Conservation (phyloP, 2,888 invertebrate species). For the Rugalucina vietnamica region DNA sequence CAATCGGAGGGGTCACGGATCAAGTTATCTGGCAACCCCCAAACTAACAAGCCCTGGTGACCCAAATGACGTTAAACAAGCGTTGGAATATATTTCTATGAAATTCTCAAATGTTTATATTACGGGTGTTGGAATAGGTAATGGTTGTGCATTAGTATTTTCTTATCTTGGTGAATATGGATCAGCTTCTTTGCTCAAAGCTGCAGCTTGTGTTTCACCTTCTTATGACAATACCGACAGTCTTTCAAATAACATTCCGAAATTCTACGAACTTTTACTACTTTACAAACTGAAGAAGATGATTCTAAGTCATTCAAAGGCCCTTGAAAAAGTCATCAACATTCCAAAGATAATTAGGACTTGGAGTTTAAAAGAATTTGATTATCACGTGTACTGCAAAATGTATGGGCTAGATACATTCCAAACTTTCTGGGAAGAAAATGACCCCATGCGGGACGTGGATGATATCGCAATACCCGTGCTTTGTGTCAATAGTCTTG, state of each 20-base stretch:
- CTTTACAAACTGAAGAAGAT: conserved; percentile 70
- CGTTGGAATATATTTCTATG: conserved; percentile 74
- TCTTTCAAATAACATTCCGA: conserved; percentile 64
- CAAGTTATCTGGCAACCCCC: conserved; percentile 75
- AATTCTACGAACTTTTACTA: conserved; percentile 72
- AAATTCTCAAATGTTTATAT: conserved; percentile 70
- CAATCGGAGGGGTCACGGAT: conserved; percentile 79
- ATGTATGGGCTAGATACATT: conserved; percentile 62
- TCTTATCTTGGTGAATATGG: conserved; percentile 82
- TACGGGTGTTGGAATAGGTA: conserved; percentile 75
- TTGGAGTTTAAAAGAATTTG: conserved; percentile 73
- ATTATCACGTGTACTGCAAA: conserved; percentile 75
- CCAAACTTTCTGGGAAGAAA: conserved; percentile 78
- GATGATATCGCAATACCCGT: conserved; percentile 81
- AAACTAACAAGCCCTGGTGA: conserved; percentile 78
- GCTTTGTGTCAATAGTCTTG: conserved; percentile 78
- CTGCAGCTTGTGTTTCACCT: conserved; percentile 77
- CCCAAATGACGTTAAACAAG: conserved; percentile 76
- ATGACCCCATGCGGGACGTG: conserved; percentile 81
- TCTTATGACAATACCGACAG: conserved; percentile 73
- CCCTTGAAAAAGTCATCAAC: conserved; percentile 71
- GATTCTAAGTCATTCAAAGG: conserved; percentile 69
- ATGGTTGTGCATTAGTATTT: conserved; percentile 77
- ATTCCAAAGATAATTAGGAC: conserved; percentile 48
- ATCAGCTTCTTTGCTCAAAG: conserved; percentile 72